Evolutionary conservation across 1,140 invertebrate species (phyloP), one percentile per base, ranked within the genome.

Genomic region (Watersipora subatra): DNA sequence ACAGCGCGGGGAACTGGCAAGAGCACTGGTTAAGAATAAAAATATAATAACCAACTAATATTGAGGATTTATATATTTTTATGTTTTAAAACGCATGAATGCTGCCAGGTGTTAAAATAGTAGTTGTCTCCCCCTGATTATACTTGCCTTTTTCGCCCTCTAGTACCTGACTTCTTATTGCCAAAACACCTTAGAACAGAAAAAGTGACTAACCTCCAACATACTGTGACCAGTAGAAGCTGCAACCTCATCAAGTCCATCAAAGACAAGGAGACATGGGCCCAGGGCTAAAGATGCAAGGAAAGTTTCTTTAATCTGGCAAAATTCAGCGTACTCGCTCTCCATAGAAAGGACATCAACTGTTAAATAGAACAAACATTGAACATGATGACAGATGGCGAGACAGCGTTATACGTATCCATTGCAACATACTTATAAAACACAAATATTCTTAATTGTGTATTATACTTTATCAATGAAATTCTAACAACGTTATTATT

Each of bases 241-340:
- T n/a, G 66, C 68, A 20, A 78, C 65, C 59, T 77, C 73, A 71
- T 78, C 74, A 0, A 77, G 55, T 2, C 76, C 77, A 69, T 78
- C 77, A 20, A 78, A 25, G 0, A 78, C 62, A 28, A 78, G 63
- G 3, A 78, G 71, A 70, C 71, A 76, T 3, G 76, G 77, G n/a
- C 73, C 73, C 2, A 75, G 69, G 2, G 68, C 66, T 0, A 74
- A 28, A 15, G 74, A 68, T 0, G 77, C 73, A 24, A 70, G 61
- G 64, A 78, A 78, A 29, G 75, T 69, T 46, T 76, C 70, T 67
- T 69, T 72, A 17, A 75, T 62, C 7, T 57, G 28, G 2, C 25
- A 19, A 61, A 69, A 70, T 24, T 69, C 30, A n/a, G 34, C 20
- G 17, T 61, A 22, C 1, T 66, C 66, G 22, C 27, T 62, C 25